Evolutionary conservation across 2,113 vertebrate species (phyloP).

Genomic region (Macroglossus sobrinus): DNA sequence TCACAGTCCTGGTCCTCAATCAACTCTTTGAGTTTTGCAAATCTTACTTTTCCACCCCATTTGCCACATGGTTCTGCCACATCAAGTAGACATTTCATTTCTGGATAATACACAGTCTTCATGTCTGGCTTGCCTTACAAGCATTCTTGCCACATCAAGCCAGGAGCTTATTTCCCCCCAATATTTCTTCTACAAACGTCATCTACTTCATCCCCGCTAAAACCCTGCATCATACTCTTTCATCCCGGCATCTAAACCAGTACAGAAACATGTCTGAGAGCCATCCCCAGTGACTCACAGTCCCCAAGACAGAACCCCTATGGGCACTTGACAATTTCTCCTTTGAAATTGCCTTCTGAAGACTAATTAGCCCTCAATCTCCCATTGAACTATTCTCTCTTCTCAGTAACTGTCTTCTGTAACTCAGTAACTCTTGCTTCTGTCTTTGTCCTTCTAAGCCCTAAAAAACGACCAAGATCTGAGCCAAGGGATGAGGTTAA

Average conservation of each 20-base stretch:
- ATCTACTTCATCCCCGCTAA: neutral
- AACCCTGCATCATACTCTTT: slow-evolving; percentile 42
- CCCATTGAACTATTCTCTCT: slow-evolving; percentile 25
- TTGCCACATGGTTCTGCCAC: neutral
- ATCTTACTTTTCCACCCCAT: neutral
- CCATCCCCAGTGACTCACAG: slow-evolving; percentile 32
- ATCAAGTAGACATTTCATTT: slow-evolving; percentile 25
- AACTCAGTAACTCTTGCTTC: neutral
- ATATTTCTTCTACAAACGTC: slow-evolving; percentile 41
- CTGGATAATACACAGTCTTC: slow-evolving; percentile 5
- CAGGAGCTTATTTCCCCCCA: slow-evolving; percentile 46
- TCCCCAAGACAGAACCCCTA: slow-evolving; percentile 40
- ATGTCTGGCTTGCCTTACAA: neutral
- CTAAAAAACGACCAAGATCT: slow-evolving; percentile 23
- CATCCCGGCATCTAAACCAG: slow-evolving; percentile 45
- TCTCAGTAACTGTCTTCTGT: neutral
- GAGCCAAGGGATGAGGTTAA: neutral
- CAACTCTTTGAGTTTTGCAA: neutral
- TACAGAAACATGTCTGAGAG: neutral
- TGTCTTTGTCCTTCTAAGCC: slow-evolving; percentile 43
- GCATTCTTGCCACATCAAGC: slow-evolving; percentile 55
- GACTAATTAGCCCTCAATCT: slow-evolving; percentile 31
- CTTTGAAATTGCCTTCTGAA: slow-evolving; percentile 52
- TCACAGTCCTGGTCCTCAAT: neutral
- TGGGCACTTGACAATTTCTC: slow-evolving; percentile 26